phyloP scores from a whole-genome alignment of 2,113 vertebrate species.

The Scophthalmus maximus region DNA sequence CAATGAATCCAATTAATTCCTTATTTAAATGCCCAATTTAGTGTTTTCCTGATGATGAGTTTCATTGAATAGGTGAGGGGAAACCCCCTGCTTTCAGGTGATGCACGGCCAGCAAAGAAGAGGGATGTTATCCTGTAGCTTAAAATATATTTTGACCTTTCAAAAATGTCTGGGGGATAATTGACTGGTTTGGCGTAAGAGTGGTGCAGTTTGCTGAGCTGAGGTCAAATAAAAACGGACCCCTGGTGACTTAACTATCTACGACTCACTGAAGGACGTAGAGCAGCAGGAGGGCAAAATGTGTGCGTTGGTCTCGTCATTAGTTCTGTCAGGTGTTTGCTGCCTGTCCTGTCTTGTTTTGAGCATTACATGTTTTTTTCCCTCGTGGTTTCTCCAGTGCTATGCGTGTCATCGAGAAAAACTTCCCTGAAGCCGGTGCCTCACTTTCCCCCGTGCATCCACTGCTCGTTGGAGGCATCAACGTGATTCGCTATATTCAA shows the following conservation, averaged over 20 bases:
- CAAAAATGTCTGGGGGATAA: not conserved
- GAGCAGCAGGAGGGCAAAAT: not conserved
- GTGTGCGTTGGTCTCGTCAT: not conserved
- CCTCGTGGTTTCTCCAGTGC: slow-evolving; percentile 51
- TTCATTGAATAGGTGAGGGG: no score
- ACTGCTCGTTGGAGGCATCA: slow-evolving; percentile 56
- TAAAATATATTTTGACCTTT: not conserved
- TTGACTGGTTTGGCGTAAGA: no score
- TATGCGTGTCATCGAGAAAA: slow-evolving; percentile 51
- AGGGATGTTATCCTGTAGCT: no score
- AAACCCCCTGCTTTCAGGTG: no score
- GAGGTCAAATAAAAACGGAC: not conserved
- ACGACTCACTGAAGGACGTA: not conserved
- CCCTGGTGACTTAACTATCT: no score
- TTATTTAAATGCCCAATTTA: no score
- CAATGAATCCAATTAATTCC: no score
- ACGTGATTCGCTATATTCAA: slow-evolving; percentile 63
- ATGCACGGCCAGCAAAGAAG: no score
- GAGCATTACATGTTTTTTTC: not conserved
- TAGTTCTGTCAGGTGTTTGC: not conserved
- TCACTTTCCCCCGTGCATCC: slow-evolving; percentile 46
- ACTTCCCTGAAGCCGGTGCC: slow-evolving; percentile 49
- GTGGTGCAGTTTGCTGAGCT: not conserved
- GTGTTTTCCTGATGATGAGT: no score
- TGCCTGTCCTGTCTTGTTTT: slow-evolving; percentile 1